Evolutionary conservation across 2,888 invertebrate species (phyloP), one percentile per base, ranked within the genome.

Genomic region (Hydrotaea cyrtoneurina): DNA sequence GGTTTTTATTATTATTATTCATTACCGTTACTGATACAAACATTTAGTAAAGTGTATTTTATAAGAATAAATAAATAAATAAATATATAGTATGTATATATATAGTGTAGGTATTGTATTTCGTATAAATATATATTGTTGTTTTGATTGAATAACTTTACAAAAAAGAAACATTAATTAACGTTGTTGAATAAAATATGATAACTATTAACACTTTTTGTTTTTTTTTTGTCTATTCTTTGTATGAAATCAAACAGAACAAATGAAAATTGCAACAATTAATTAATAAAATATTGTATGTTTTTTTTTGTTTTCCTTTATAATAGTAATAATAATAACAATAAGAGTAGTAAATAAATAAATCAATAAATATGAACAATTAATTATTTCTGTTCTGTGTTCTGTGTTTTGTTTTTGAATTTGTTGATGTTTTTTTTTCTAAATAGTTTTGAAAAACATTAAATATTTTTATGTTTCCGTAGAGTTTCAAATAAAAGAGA

Each of bases 11-110:
- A 80, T 83, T 78, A 81, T 86, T 85, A 85, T 82, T 85, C 79
- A 85, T 86, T 87, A 86, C 86, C 87, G 86, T 86, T 87, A 87
- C 86, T 86, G 86, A 87, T 87, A 87, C 86, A 87, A 87, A 87
- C 83, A 86, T 80, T 78, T 73, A 76, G 78, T 80, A 39, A 75
- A 59, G 57, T 75, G 46, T 59, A 75, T 57, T 59, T 72, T 59
- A 59, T 75, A 59, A 78, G 75, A 78, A 76, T 86, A 80, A 83
- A 80, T 82, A 80, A 55, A 55, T 53, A 73, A 53, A 62, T 78
- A 73, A 80, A 81, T 81, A 85, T 85, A 82, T 81, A 82, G 64
- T 83, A 31, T 73, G 75, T 55, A 69, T 76, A 78, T 59, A 73
- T 79, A 73, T 64, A 36, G 31, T 78, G 66, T 66, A 73, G 50